A percentile compares a stretch with the other conserved stretches of the same genome.
phyloP scores from a whole-genome alignment of 2,113 vertebrate genomes.

The Alouatta palliata region DNA sequence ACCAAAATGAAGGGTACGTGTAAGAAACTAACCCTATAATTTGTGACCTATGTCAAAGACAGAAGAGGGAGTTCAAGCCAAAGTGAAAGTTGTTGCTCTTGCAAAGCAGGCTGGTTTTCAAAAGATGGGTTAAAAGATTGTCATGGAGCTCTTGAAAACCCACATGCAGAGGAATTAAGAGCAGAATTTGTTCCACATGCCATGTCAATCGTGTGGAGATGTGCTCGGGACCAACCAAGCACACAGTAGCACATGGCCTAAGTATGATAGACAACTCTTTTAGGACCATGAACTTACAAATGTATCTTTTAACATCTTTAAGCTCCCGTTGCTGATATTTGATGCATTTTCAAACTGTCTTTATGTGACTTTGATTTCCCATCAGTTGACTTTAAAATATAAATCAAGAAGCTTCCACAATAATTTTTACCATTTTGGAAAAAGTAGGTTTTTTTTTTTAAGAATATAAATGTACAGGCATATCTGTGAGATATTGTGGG shows the following conservation, averaged over 20 bases:
- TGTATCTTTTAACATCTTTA: background rate
- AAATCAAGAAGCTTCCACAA: background rate
- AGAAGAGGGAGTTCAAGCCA: background rate
- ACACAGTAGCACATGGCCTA: background rate
- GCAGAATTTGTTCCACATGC: background rate
- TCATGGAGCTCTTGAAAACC: background rate
- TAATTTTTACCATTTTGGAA: background rate
- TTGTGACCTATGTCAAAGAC: background rate
- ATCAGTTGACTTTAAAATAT: constrained; percentile 8
- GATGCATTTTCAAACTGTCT: background rate
- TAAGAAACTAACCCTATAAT: background rate
- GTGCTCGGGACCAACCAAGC: background rate
- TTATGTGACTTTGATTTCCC: background rate
- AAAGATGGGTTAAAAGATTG: background rate
- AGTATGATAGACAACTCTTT: background rate
- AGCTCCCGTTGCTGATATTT: background rate
- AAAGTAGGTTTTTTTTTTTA: background rate
- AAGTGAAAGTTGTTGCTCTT: background rate
- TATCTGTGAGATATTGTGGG: background rate
- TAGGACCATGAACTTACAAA: background rate
- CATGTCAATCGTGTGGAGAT: background rate
- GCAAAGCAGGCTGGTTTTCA: background rate
- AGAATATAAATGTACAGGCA: background rate
- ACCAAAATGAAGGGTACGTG: background rate
- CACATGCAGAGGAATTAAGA: background rate